Conservation (phyloP, 2,888 invertebrate genomes). For the Baronia brevicornis region DNA sequence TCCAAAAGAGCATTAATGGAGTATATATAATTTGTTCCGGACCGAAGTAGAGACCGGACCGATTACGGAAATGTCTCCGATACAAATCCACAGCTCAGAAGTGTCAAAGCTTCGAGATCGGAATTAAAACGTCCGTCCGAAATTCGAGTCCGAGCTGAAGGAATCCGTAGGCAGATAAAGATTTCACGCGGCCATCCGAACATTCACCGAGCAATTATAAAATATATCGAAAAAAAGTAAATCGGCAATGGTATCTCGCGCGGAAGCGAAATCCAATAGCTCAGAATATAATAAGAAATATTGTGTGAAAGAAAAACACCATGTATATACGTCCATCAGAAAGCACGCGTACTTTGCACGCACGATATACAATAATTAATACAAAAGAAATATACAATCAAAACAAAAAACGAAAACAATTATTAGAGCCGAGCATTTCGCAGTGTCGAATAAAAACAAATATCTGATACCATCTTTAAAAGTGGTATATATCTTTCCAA, state of each 20-base stretch:
- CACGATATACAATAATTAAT: too few relatives aligned
- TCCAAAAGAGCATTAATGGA: background rate
- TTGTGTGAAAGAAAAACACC: background rate
- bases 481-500: too few relatives aligned
- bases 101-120: slow-evolving; percentile 37
- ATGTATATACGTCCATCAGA: slow-evolving; percentile 1
- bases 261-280: background rate
- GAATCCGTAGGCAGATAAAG: slow-evolving; percentile 22
- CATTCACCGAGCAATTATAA: slow-evolving; percentile 19
- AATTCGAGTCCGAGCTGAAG: slow-evolving; percentile 17
- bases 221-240: slow-evolving; percentile 2
- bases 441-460: too few relatives aligned
- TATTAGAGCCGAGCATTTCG: too few relatives aligned
- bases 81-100: slow-evolving; percentile 37
- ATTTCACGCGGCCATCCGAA: slow-evolving; percentile 16
- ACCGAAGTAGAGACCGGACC: slow-evolving; percentile 9
- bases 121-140: slow-evolving; percentile 28
- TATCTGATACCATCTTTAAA: too few relatives aligned
- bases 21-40: background rate
- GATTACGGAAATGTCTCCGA: slow-evolving; percentile 32
- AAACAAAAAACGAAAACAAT: too few relatives aligned
- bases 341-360: too few relatives aligned
- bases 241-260: background rate
- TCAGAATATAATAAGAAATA: background rate
- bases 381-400: too few relatives aligned